Conservation (phyloP, 1,140 invertebrate genomes). For the Telenomus remus region DNA sequence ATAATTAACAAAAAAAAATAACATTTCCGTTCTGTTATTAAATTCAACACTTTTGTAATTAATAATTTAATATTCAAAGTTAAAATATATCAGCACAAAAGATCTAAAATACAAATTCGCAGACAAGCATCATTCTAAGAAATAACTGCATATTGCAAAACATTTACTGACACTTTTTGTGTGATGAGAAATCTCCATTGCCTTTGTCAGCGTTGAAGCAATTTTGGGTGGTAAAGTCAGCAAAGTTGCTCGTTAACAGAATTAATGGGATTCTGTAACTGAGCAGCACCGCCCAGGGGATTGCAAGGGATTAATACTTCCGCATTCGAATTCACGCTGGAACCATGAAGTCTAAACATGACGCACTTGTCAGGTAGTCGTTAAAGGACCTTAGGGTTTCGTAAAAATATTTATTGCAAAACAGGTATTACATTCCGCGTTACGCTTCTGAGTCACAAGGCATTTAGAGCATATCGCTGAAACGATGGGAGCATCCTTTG, state of each 20-base stretch:
- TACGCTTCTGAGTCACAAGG: slow-evolving; percentile 60
- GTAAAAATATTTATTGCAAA: slow-evolving; percentile 49
- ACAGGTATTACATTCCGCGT: slow-evolving; percentile 57
- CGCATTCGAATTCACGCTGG: slow-evolving; percentile 48
- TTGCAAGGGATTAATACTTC: slow-evolving; percentile 49
- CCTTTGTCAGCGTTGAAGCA: slow-evolving; percentile 1
- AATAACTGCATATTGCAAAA: too few relatives aligned
- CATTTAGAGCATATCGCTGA: slow-evolving; percentile 51
- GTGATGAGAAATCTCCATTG: not conserved
- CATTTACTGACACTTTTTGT: too few relatives aligned
- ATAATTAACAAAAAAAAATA: too few relatives aligned
- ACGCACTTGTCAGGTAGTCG: slow-evolving; percentile 51
- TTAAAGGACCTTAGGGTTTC: slow-evolving; percentile 46
- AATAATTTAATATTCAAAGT: too few relatives aligned
- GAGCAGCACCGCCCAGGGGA: slow-evolving; percentile 25
- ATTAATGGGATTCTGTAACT: slow-evolving; percentile 41
- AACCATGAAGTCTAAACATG: slow-evolving; percentile 42
- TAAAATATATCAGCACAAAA: too few relatives aligned
- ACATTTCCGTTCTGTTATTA: too few relatives aligned
- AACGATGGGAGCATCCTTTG: slow-evolving; percentile 52
- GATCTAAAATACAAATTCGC: too few relatives aligned
- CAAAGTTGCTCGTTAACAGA: slow-evolving; percentile 14
- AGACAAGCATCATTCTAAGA: too few relatives aligned
- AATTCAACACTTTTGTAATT: too few relatives aligned
- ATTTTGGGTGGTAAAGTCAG: slow-evolving; percentile 10